Conservation (phyloP, 2,113 vertebrate genomes). For the Megatriorchis doriae region DNA sequence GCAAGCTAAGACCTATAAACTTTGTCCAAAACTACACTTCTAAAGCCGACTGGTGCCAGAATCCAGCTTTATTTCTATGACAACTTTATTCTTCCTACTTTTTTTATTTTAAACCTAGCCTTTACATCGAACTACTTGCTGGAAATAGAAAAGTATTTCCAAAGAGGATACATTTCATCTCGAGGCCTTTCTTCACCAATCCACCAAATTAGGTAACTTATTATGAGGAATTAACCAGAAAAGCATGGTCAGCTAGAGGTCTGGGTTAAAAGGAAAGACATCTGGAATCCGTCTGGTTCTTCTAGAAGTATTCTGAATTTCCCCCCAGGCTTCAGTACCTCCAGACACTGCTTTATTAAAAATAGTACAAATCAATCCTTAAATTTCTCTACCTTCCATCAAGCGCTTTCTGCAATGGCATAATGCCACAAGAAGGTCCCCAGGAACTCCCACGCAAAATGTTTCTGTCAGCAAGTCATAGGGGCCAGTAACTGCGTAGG, state of each 20-base stretch:
- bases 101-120: neutral
- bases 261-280: slow-evolving; percentile 36
- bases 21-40: slow-evolving; percentile 46
- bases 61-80: slow-evolving; percentile 19
- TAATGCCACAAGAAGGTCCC: neutral
- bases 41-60: neutral
- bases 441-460: neutral
- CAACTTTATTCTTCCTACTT: neutral
- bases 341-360: neutral
- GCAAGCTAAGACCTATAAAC: slow-evolving; percentile 32
- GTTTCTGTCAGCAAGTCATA: rapidly evolving
- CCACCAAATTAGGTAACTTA: neutral
- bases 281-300: slow-evolving; percentile 11
- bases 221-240: slow-evolving; percentile 5
- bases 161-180: slow-evolving; percentile 43
- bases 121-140: slow-evolving; percentile 19
- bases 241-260: neutral
- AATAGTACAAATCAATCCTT: neutral
- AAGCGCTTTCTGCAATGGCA: neutral
- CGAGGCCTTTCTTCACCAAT: slow-evolving; percentile 9
- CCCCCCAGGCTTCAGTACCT: neutral
- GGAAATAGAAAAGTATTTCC: slow-evolving; percentile 59
- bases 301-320: neutral
- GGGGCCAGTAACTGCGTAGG: rapidly evolving
- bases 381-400: neutral